Evolutionary conservation across 2,797 vertebrate species (phyloP), one percentile per base, ranked within the genome.

Genomic region (Girardinus metallicus): DNA sequence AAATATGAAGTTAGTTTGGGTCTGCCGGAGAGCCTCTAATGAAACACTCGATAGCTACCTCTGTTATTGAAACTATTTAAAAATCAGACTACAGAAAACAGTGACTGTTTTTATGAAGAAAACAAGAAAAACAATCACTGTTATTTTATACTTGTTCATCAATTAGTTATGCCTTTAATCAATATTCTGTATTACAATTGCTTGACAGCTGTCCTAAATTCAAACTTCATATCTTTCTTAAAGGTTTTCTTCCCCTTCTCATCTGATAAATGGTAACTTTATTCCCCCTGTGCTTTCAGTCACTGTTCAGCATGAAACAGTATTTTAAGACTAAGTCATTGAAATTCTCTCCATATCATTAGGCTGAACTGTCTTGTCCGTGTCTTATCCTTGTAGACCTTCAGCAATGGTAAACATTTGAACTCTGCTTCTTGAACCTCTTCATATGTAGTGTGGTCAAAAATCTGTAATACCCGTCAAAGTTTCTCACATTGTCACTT

Each of bases 211-310:
- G 83, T 85, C 53, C 81, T 26, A 87, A 89, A 89, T 85, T 87
- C 85, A 90, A 85, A 79, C 87, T 11, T n/a, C 31, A 34, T 34
- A 31, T 81, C 55, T 79, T 83, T 88, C 79, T 89, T 79, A 80
- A 87, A 85, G 86, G 86, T 83, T 60, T 77, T 12, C 1, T 73
- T 57, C 57, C 87, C 81, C 68, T 74, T 55, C 84, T 49, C 73
- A 87, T 76, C 76, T 77, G 74, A 66, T 85, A 81, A 80, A 41
- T 84, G 74, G 73, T 53, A 73, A 90, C 82, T 80, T 75, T 60
- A 73, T 80, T 34, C 31, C 15, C 15, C 31, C 5, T 34, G 60
- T 62, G 7, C 31, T 31, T 55, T 76, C 81, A 84, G 84, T 80
- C 86, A 82, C 75, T 75, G 66, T 79, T 85, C 82, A 66, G 70